Conservation (phyloP, 2,888 invertebrate species). For the Tolmerus cingulatus region DNA sequence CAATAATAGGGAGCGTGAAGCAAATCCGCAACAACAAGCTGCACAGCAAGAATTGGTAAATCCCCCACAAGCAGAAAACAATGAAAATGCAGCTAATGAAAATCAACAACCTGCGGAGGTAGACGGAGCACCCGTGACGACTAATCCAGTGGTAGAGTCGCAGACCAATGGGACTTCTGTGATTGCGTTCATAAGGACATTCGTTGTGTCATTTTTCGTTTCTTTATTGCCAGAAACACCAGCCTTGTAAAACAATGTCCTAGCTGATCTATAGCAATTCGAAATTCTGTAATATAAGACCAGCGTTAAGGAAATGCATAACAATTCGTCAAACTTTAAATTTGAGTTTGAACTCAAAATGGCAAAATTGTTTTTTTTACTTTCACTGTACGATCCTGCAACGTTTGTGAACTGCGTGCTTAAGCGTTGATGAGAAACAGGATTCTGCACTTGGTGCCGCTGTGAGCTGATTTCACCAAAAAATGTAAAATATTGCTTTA, state of each 20-base stretch:
- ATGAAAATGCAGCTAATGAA: not conserved
- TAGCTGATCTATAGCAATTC: not conserved
- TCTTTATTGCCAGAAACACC: conserved; percentile 93
- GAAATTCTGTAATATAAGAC: not conserved
- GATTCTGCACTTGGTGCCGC: not conserved
- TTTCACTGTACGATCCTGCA: not conserved
- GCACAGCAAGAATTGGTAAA: conserved; percentile 45
- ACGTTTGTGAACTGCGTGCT: not conserved
- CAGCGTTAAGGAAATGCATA: not conserved
- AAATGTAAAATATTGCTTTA: conserved; percentile 17
- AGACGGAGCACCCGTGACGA: conserved; percentile 47
- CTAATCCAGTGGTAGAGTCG: conserved; percentile 48
- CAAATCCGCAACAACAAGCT: conserved; percentile 50
- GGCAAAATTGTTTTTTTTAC: not conserved
- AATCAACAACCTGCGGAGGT: conserved; percentile 38
- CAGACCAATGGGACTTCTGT: conserved; percentile 69
- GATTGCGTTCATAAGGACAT: conserved; percentile 84
- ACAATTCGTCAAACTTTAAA: not conserved
- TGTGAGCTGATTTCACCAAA: conserved; percentile 15
- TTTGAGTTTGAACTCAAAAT: not conserved
- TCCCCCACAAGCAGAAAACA: not conserved
- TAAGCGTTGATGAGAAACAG: not conserved
- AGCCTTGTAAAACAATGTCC: conserved; percentile 55
- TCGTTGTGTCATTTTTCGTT: conserved; percentile 91
- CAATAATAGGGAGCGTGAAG: conserved; percentile 52